Base-by-base conservation (phyloP, 2,888 invertebrate species). In the Athrips mouffetella region DNA sequence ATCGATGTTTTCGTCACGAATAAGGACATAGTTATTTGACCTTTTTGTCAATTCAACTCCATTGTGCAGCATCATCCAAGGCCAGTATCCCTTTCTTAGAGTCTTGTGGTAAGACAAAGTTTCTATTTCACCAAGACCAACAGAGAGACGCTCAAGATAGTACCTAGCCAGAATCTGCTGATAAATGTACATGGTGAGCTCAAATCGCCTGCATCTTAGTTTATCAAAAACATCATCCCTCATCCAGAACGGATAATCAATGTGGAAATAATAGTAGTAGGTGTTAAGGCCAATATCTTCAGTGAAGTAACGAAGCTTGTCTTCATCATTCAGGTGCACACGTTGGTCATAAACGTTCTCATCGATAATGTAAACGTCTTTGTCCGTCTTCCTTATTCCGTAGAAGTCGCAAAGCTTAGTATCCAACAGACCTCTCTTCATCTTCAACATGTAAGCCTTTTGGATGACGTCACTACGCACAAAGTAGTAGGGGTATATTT, bases 111-210 rank as follows among this genome's bases (percentile, higher is more conserved):
- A 90, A 21, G 87, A 79, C 18, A 91, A 73, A 10, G 86, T 76
- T 27, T 66, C 67, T 35, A 90, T 76, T 8, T 65, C 67, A 27
- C 86, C 89, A 25, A 91, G 60, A 30, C 82, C 87, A 49, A 89
- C 89, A 3, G 89, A 85, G 2, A 90, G 62, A 55, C 91, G 87
- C 52, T 90, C 90, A 42, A 90, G 57, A 59, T 89, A 83, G 67
- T 90, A 90, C 53, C 91, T 90, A 40, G 93, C 93, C 49, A 92
- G 71, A 10, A 93, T 81, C 71, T 93, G 92, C 66, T 93, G 93
- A 73, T 91, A 91, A 62, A 89, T 87, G 73, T 89, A 91, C 57
- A 90, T 73, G 59, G 89, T 91, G 4, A 90, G 70, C 67, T 91
- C 91, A 45, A 89, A 90, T 37, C 90, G 89, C 45, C 81, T 76